Base-by-base conservation (phyloP, 1,140 invertebrate species). In the Lethrus apterus region DNA sequence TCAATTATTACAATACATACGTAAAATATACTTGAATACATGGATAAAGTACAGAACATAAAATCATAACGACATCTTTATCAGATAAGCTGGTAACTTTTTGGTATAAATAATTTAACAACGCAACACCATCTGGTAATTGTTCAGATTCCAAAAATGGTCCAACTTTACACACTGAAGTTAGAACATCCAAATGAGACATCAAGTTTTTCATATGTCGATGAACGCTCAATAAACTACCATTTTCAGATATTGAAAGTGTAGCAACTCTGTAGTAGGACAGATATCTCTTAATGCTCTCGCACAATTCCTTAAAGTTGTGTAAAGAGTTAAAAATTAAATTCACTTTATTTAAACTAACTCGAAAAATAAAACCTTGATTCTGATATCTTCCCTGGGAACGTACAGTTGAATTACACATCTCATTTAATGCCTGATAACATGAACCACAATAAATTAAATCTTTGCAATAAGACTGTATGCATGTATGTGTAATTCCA, bases 81-180 rank as follows among this genome's bases (percentile, higher is more conserved):
- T 64, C 51, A 10, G 46, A 55, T 13, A 60, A 19, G 17, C 50
- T 58, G 5, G 58, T 38, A 4, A 60, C 49, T 49, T 57, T 58
- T 19, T 60, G 49, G 45, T 66, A 66, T 5, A 67, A 46, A 52
- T 64, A 61, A 52, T 64, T 64, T n/a, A 67, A 41, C 4, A 67
- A 46, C 2, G 46, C 53, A 0, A 66, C 60, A 13, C 61, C 60
- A 47, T 60, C 52, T 3, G 60, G 59, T 11, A 60, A 56, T 19
- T 48, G 40, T 19, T 51, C 48, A 10, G 40, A 42, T 47, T 57
- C 35, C 11, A 31, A 51, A 33, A 36, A 60, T 14, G 56, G 56
- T 7, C 56, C 60, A 1, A 65, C 49, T 52, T 62, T 61, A 44
- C 63, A 64, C 5, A 67, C 55, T 1, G 52, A 51, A 3, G 60